phyloP scores from a whole-genome alignment of 1,140 invertebrate genomes.

The Idris sp. region DNA sequence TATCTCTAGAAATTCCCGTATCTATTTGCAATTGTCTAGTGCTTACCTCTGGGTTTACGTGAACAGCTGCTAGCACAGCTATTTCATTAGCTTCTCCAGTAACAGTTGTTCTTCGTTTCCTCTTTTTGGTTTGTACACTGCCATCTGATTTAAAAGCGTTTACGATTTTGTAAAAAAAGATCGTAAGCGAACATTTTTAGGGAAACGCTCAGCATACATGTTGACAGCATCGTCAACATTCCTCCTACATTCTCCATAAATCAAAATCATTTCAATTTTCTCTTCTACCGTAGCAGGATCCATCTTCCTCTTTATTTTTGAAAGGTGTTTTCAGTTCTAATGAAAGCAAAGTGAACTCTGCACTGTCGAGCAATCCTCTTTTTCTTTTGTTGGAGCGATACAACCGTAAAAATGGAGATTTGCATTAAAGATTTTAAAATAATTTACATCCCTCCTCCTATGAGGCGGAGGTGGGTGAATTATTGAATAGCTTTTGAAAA shows the following conservation, averaged over 20 bases:
- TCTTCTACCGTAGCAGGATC: slow-evolving; percentile 7
- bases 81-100: slow-evolving; percentile 10
- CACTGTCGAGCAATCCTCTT: background rate
- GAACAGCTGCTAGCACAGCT: slow-evolving; percentile 7
- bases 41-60: slow-evolving; percentile 9
- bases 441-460: too few relatives aligned
- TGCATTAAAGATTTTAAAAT: too few relatives aligned
- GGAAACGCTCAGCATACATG: background rate
- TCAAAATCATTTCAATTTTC: slow-evolving; percentile 9
- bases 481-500: too few relatives aligned
- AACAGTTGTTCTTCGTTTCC: slow-evolving; percentile 7
- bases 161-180: slow-evolving; percentile 20
- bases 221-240: slow-evolving; percentile 9
- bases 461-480: too few relatives aligned
- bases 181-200: background rate
- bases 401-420: too few relatives aligned
- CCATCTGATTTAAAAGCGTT: slow-evolving; percentile 4
- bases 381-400: slow-evolving; percentile 1
- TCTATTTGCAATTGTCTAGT: slow-evolving; percentile 5
- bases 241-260: slow-evolving; percentile 1
- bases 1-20: slow-evolving; percentile 3
- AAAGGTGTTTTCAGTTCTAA: background rate
- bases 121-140: slow-evolving; percentile 3
- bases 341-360: slow-evolving; percentile 3
- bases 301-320: slow-evolving; percentile 5